Base-by-base conservation (phyloP, 2,888 invertebrate species). In the Amblyjoppa fuscipennis region DNA sequence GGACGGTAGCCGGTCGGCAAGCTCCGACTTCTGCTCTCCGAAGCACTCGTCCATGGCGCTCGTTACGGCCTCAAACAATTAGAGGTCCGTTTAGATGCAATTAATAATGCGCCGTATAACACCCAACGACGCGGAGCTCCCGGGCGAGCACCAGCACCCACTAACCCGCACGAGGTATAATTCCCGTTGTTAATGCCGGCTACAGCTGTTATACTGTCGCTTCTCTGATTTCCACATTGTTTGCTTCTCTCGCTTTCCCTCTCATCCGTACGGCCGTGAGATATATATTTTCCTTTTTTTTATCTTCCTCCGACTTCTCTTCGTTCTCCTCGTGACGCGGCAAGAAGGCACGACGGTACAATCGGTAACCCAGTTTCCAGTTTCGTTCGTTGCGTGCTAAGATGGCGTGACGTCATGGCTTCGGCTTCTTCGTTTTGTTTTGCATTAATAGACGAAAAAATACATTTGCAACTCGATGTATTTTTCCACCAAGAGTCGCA, bases 1-100 rank as follows among this genome's bases (percentile, higher is more conserved):
- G n/a, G 31, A 13, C 16, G 16, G 25, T 59, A 74, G 45, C 45
- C 41, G 25, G 56, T 73, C 25, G 11, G 34, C 6, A 64, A 64
- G 61, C 31, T 75, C 11, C 49, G 11, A 51, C 64, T 76, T 76
- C 11, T 31, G 51, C 75, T 75, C 41, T 49, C 49, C 82, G 61
- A 34, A 53, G 66, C 71, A 66, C 80, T 69, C 71, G 71, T 84
- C 84, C 77, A 20, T 53, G n/a, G 6, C 5, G 68, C 53, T 68
- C 61, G 75, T 78, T 73, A 79, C 77, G 56, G 45, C 81, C 61
- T 73, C 66, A n/a, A 82, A 74, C 80, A 64, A 87, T 87, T 82
- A 87, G 53, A n/a, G 31, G 68, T 51, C 75, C 74, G 79, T 41
- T 87, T 77, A 87, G 84, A 71, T 34, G 80, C 70, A 81, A 84